Conservation (phyloP, 2,797 vertebrate species). For the Aplochiton taeniatus region DNA sequence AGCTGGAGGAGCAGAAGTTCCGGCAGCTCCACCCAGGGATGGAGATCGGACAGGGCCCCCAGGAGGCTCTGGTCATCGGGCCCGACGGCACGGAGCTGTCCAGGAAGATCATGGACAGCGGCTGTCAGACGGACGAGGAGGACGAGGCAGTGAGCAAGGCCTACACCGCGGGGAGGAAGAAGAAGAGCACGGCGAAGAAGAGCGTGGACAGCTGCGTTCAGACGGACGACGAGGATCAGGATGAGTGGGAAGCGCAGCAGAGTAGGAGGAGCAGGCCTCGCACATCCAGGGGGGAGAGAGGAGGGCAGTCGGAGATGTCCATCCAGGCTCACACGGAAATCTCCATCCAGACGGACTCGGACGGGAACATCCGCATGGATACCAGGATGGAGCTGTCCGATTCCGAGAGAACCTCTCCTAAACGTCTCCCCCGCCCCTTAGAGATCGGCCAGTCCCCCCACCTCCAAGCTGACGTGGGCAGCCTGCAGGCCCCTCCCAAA, state of each 20-base stretch:
- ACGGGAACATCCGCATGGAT: conserved; percentile 89
- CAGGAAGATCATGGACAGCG: conserved; percentile 92
- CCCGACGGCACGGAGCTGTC: conserved; percentile 77
- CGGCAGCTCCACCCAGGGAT: conserved; percentile 91
- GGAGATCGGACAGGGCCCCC: conserved; percentile 83
- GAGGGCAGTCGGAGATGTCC: conserved; percentile 79
- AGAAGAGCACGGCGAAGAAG: conserved; percentile 84
- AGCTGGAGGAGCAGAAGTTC: conserved; percentile 95
- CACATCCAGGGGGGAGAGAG: conserved; percentile 74
- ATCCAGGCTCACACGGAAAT: conserved; percentile 97
- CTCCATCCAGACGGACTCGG: conserved; percentile 96
- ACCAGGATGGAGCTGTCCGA: conserved; percentile 92
- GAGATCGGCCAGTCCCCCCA: conserved; percentile 90
- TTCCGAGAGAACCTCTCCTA: conserved; percentile 86
- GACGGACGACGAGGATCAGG: conserved; percentile 98
- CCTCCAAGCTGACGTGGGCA: conserved; percentile 85
- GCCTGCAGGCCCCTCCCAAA: conserved; percentile 88
- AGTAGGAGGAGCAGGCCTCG: conserved; percentile 71
- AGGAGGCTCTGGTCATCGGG: conserved; percentile 78
- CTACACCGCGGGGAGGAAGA: conserved; percentile 83
- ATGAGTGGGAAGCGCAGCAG: conserved; percentile 93
- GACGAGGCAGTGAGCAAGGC: conserved; percentile 86
- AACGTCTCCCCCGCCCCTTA: conserved; percentile 91
- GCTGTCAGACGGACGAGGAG: conserved; percentile 97
- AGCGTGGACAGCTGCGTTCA: conserved; percentile 97